Percentiles rank a stretch among this genome's conserved stretches.
Evolutionary conservation across 2,888 invertebrate genomes (phyloP).

Genomic region (Salpingus planirostris): DNA sequence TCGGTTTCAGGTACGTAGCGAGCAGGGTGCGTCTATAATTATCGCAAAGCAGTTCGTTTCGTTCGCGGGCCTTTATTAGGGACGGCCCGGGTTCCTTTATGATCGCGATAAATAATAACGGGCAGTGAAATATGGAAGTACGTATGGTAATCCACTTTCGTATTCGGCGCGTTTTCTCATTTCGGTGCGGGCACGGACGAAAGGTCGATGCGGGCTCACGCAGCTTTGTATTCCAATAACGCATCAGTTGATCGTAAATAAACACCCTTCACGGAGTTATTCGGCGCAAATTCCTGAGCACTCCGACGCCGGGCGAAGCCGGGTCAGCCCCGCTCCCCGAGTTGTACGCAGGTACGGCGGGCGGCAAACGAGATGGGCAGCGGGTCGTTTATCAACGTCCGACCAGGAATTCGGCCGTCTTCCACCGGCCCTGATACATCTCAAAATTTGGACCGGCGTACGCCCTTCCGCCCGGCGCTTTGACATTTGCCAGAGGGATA

Average conservation of each 20-base stretch:
- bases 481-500: slow-evolving; percentile 19
- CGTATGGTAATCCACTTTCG: too few relatives aligned
- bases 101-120: too few relatives aligned
- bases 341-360: slow-evolving; percentile 22
- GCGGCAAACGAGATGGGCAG: slow-evolving; percentile 24
- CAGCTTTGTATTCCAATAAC: slow-evolving; percentile 29
- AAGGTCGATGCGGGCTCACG: slow-evolving; percentile 15
- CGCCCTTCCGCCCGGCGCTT: slow-evolving; percentile 17
- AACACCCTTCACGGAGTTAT: slow-evolving; percentile 29
- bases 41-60: too few relatives aligned
- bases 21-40: too few relatives aligned
- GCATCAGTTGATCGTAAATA: slow-evolving; percentile 30
- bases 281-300: slow-evolving; percentile 21
- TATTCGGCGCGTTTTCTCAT: too few relatives aligned
- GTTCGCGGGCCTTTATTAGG: too few relatives aligned
- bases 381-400: slow-evolving; percentile 23
- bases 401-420: slow-evolving; percentile 19
- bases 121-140: too few relatives aligned
- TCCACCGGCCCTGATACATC: slow-evolving; percentile 19
- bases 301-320: slow-evolving; percentile 9
- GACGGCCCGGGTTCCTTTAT: too few relatives aligned
- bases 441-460: slow-evolving; percentile 20
- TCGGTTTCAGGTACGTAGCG: too few relatives aligned
- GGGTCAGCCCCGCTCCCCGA: slow-evolving; percentile 20
- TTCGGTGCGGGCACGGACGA: slow-evolving; percentile 6